phyloP scores from a whole-genome alignment of 2,113 vertebrate genomes.

The Gambusia holbrooki region DNA sequence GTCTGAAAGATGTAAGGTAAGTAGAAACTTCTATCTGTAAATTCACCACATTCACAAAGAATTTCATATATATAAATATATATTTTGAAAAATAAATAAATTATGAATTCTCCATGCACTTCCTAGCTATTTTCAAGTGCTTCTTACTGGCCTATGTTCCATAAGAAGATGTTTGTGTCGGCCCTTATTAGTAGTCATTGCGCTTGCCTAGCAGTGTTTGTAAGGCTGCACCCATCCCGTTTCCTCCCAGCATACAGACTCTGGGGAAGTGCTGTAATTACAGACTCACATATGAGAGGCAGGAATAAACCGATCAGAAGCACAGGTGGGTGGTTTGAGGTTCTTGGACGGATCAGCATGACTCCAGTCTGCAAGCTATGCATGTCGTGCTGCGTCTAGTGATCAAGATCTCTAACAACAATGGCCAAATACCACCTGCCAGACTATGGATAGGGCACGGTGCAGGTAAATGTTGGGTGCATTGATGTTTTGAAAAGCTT shows the following conservation, averaged over 20 bases:
- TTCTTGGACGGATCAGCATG: conserved; percentile 46
- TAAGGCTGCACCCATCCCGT: conserved; percentile 55
- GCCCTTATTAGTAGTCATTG: conserved; percentile 74
- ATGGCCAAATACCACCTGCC: conserved; percentile 59
- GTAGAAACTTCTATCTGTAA: conserved; percentile 46
- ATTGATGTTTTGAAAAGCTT: conserved; percentile 55
- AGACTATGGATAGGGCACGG: conserved; percentile 19
- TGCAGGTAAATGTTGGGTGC: conserved; percentile 47
- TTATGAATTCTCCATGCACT: conserved; percentile 49
- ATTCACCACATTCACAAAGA: conserved; percentile 40
- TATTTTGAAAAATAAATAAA: conserved; percentile 19
- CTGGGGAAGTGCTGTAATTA: conserved; percentile 74
- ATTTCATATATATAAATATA: conserved; percentile 14
- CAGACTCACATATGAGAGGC: conserved; percentile 59
- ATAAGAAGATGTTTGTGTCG: conserved; percentile 38
- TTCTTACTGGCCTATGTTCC: conserved; percentile 54
- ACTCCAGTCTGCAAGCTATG: conserved; percentile 47
- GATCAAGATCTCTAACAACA: conserved; percentile 51
- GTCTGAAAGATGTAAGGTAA: conserved; percentile 35
- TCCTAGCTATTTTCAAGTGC: conserved; percentile 19
- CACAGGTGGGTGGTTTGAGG: conserved; percentile 68
- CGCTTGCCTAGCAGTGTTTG: conserved; percentile 52
- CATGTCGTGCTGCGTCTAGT: conserved; percentile 38
- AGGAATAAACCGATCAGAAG: conserved; percentile 42
- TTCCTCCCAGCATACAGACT: conserved; percentile 41